Evolutionary conservation across 2,797 vertebrate genomes (phyloP), one percentile per base, ranked within the genome.

Genomic region (Limnodromus scolopaceus): DNA sequence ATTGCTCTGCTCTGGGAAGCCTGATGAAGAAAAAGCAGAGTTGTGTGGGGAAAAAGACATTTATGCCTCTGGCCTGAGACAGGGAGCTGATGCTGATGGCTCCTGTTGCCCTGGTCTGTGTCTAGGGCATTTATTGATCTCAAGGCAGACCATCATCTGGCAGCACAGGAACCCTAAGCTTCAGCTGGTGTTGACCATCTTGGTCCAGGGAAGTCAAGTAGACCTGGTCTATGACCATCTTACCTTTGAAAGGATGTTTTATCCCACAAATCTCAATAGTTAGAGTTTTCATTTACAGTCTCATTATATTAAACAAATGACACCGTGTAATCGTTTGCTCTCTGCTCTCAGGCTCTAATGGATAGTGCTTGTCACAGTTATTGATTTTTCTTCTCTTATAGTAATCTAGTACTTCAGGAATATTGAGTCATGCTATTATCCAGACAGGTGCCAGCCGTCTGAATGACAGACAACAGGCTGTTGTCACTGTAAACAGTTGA

Each of bases 331-430:
- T 96, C 8, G 0, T 94, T 95, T 86, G 60, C 66, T 88, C 77
- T 95, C 74, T 89, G 83, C 83, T 95, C 64, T 75, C 6, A 0
- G 71, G 66, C 85, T 94, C 78, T 94, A 95, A 95, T 92, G 81
- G 92, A 92, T 94, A 91, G 64, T 11, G 4, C 78, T 96, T 96
- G 96, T 97, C 94, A 95, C 58, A 94, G 70, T 54, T 91, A 97
- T 85, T 96, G 96, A 96, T 96, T 95, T 95, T 92, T 82, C 93
- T 85, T 95, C 83, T 89, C 64, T 91, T 71, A 87, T 71, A 75
- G 94, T 96, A 95, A 93, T 84, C 83, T 92, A 87, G 88, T 68
- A 94, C 88, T 95, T 84, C 53, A 75, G 84, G 34, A 95, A 94
- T 96, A 96, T 94, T 84, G 94, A 96, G 65, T 84, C 45, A 19